These are phyloP conservation scores for Dicyrtoma fusca DNA, from an alignment of 2,888 invertebrate species.

Conservation along the genomic window DNA sequence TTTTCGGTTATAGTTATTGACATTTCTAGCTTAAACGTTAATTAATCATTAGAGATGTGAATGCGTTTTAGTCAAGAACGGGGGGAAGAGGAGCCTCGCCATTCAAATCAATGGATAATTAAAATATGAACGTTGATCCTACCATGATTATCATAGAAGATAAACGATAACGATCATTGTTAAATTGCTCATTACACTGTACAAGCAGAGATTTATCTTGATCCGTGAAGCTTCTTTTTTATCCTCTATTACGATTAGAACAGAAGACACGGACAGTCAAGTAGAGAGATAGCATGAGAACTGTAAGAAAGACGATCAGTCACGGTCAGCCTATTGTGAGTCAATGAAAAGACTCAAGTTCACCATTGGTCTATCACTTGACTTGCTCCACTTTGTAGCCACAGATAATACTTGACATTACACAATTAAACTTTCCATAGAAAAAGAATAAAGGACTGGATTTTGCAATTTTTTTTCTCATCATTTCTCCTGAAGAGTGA, in stretches of 20 bases:
- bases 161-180: slow-evolving; percentile 8
- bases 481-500: too few relatives aligned
- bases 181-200: slow-evolving; percentile 19
- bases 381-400: not conserved
- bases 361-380: too few relatives aligned
- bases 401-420: not conserved
- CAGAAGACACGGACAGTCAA: not conserved
- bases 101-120: too few relatives aligned
- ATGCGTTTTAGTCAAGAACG: too few relatives aligned
- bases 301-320: slow-evolving; percentile 18
- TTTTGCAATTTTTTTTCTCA: too few relatives aligned
- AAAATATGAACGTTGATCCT: too few relatives aligned
- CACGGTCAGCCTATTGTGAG: slow-evolving; percentile 24
- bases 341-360: not conserved
- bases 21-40: slow-evolving; percentile 8
- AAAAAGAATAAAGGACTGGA: too few relatives aligned
- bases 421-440: too few relatives aligned
- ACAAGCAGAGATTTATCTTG: slow-evolving; percentile 8
- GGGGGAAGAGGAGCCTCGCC: too few relatives aligned
- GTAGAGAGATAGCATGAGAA: slow-evolving; percentile 2
- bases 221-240: not conserved
- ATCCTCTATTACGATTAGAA: not conserved
- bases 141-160: too few relatives aligned
- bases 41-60: not conserved
- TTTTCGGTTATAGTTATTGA: slow-evolving; percentile 12